phyloP scores from a whole-genome alignment of 2,113 vertebrate genomes.

The Bubo scandiacus region DNA sequence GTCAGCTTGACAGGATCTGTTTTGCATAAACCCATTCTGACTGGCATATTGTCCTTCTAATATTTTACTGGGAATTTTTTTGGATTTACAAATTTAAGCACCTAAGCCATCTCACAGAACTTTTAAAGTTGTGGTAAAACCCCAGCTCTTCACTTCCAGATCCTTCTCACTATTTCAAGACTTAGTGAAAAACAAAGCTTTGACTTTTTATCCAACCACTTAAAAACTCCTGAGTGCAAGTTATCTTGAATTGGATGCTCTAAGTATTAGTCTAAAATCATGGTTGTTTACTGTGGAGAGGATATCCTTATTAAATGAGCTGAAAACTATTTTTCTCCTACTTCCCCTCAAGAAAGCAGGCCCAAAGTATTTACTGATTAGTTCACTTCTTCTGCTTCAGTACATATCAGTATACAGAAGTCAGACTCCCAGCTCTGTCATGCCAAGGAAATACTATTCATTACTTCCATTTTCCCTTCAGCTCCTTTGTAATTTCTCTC shows the following conservation, averaged over 20 bases:
- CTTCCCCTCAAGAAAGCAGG: not conserved
- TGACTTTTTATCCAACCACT: not conserved
- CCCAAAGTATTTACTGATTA: not conserved
- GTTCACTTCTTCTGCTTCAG: not conserved
- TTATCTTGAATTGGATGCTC: not conserved
- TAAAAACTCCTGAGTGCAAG: not conserved
- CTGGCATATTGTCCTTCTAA: not conserved
- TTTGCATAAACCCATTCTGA: not conserved
- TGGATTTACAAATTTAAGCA: not conserved
- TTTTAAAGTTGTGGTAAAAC: not conserved
- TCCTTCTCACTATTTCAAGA: not conserved
- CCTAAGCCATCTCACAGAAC: not conserved
- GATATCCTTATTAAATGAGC: not conserved
- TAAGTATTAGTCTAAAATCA: not conserved
- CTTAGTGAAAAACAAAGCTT: not conserved
- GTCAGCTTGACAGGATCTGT: not conserved
- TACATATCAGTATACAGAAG: not conserved
- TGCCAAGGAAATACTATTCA: not conserved
- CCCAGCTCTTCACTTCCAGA: not conserved
- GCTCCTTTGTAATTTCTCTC: not conserved
- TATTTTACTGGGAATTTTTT: not conserved
- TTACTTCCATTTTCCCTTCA: not conserved
- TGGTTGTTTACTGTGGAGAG: not conserved
- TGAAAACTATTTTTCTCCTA: not conserved
- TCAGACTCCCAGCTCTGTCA: not conserved